A percentile compares a stretch with the other conserved stretches of the same genome.
Evolutionary conservation across 2,113 vertebrate species (phyloP).

Genomic region (Montifringilla adamsi): DNA sequence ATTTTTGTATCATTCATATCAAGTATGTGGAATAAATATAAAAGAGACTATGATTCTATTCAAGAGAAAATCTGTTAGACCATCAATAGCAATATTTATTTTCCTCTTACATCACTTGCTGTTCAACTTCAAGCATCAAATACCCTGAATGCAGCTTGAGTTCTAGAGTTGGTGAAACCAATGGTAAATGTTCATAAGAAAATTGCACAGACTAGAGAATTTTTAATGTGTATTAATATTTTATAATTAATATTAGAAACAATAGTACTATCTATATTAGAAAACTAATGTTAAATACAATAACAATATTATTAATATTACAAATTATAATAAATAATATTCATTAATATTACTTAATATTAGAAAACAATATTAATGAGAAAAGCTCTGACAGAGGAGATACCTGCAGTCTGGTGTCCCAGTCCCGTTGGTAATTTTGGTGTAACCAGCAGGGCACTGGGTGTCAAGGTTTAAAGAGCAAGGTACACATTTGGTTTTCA

Average conservation of each 20-base stretch:
- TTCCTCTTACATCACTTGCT: not conserved
- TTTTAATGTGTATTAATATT: not conserved
- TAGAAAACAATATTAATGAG: not conserved
- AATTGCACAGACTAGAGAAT: not conserved
- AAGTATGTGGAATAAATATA: not conserved
- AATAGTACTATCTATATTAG: no score
- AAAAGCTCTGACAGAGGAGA: not conserved
- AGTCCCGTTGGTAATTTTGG: slow-evolving; percentile 53
- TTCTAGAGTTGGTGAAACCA: not conserved
- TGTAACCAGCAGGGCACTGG: slow-evolving; percentile 69
- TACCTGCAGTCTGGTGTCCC: slow-evolving; percentile 78
- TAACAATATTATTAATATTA: no score
- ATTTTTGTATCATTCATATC: not conserved
- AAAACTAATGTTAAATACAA: no score
- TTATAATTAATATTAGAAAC: not conserved
- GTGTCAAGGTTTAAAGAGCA: slow-evolving; percentile 54
- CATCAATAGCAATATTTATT: not conserved
- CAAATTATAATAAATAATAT: no score
- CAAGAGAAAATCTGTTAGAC: not conserved
- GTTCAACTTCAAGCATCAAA: not conserved
- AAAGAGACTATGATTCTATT: not conserved
- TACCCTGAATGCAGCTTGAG: not conserved
- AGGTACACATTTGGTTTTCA: slow-evolving; percentile 70
- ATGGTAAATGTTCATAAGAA: not conserved
- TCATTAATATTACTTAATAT: no score